Evolutionary conservation across 1,140 invertebrate species (phyloP).

Genomic region (Eciton burchellii): DNA sequence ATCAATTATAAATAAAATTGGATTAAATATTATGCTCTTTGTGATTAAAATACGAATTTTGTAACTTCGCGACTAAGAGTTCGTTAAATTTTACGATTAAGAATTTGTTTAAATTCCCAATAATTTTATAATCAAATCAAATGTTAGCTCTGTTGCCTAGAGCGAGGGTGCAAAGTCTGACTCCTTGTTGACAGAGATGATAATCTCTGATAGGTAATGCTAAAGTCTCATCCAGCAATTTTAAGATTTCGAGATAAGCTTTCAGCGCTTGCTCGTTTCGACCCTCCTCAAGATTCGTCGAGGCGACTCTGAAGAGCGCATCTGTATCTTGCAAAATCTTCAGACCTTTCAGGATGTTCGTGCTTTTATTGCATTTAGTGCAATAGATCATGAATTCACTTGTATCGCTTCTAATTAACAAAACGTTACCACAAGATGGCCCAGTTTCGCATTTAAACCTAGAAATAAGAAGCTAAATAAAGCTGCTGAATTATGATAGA

Average conservation of each 20-base stretch:
- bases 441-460: constrained; percentile 88
- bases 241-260: constrained; percentile 89
- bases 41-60: no score
- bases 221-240: constrained; percentile 90
- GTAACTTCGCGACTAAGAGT: no score
- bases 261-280: constrained; percentile 88
- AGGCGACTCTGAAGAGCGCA: constrained; percentile 88
- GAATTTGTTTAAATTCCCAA: background rate
- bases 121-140: constrained; percentile 1
- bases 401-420: constrained; percentile 88
- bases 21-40: no score
- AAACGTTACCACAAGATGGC: constrained; percentile 87
- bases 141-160: constrained; percentile 87
- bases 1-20: no score
- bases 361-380: constrained; percentile 89
- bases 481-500: background rate
- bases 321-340: constrained; percentile 92
- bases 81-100: background rate
- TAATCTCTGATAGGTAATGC: constrained; percentile 92
- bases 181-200: constrained; percentile 92
- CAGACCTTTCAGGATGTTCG: constrained; percentile 92
- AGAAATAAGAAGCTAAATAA: constrained; percentile 30
- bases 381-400: constrained; percentile 91
- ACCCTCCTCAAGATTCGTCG: constrained; percentile 88
- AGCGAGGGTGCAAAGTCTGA: constrained; percentile 90